Conservation (phyloP, 2,888 invertebrate species). For the Archips xylosteana region DNA sequence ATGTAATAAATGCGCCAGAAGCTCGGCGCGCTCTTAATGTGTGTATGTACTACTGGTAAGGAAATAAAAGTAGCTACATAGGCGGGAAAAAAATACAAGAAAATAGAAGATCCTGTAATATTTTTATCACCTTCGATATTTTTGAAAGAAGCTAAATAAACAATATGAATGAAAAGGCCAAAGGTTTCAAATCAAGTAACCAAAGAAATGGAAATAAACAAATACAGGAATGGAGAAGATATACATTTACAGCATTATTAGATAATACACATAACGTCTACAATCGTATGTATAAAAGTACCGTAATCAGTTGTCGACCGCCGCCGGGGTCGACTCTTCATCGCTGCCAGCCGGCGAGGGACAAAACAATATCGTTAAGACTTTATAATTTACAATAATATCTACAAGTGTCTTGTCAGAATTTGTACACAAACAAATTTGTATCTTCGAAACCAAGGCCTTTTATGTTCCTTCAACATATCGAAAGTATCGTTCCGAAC, state of each 20-base stretch:
- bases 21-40: background rate
- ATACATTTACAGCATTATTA: background rate
- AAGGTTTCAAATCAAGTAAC: background rate
- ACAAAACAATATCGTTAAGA: conserved; percentile 7
- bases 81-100: background rate
- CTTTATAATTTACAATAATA: background rate
- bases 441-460: too few species aligned
- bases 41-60: background rate
- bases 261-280: conserved; percentile 7
- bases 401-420: too few species aligned
- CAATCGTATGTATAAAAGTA: conserved; percentile 19
- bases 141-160: background rate
- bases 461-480: background rate
- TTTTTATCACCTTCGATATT: too few species aligned
- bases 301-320: conserved; percentile 29
- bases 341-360: conserved; percentile 6
- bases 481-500: background rate
- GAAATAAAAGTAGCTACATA: background rate
- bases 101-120: background rate
- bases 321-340: conserved; percentile 7
- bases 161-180: background rate
- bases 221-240: background rate
- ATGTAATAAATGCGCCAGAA: too few species aligned
- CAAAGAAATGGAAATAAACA: background rate
- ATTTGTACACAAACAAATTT: too few species aligned